Conservation (phyloP, 2,888 invertebrate genomes). For the Heliconius aoede region DNA sequence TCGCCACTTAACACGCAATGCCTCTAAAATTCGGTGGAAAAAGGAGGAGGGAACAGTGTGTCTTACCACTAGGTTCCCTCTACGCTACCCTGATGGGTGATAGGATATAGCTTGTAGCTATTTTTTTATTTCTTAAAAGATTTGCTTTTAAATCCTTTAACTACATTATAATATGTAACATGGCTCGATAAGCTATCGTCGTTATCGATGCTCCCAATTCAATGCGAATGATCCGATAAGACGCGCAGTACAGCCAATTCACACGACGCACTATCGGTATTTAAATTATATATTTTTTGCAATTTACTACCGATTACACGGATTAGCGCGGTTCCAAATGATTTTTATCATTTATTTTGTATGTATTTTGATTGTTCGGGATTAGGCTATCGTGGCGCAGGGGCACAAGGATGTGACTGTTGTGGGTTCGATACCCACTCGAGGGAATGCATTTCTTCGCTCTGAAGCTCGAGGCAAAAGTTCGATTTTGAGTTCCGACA, state of each 20-base stretch:
- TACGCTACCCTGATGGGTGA: too few relatives aligned
- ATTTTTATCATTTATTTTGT: not conserved
- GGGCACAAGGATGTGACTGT: too few relatives aligned
- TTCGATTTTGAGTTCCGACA: too few relatives aligned
- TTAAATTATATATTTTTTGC: conserved; percentile 10
- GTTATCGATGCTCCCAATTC: conserved; percentile 44
- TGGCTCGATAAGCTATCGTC: conserved; percentile 37
- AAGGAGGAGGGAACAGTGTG: too few relatives aligned
- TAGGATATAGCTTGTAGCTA: too few relatives aligned
- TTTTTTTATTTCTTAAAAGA: not conserved
- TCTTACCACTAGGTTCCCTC: not conserved
- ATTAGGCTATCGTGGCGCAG: too few relatives aligned
- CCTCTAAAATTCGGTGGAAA: not conserved
- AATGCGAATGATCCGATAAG: conserved; percentile 38
- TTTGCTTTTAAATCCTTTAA: not conserved
- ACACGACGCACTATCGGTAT: conserved; percentile 24
- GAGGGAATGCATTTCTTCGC: too few relatives aligned
- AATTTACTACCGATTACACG: conserved; percentile 3
- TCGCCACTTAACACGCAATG: too few relatives aligned
- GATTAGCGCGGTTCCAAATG: not conserved
- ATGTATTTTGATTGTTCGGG: not conserved
- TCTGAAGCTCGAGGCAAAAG: too few relatives aligned
- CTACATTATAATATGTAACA: not conserved
- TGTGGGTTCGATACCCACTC: too few relatives aligned
- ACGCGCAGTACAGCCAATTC: conserved; percentile 26